phyloP scores from a whole-genome alignment of 2,888 invertebrate genomes.

The Papilio gigon region DNA sequence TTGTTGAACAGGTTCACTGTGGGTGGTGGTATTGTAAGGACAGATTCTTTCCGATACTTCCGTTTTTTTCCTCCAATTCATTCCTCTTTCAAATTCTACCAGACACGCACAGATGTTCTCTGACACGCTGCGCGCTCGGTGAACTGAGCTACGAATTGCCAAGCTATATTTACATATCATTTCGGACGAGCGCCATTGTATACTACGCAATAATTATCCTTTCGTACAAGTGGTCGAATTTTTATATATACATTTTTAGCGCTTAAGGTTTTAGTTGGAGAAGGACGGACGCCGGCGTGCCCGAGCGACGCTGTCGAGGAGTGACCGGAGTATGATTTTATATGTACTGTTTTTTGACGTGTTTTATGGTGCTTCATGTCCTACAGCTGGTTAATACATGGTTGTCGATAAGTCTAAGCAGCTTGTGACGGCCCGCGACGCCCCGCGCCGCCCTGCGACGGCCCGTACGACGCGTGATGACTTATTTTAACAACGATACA shows the following conservation, averaged over 20 bases:
- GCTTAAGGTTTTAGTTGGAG: conserved; percentile 26
- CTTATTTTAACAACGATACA: conserved; percentile 54
- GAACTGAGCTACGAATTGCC: conserved; percentile 16
- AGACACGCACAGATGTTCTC: background rate
- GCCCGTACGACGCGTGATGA: conserved; percentile 54
- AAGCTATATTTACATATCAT: conserved; percentile 27
- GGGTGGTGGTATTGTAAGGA: no score
- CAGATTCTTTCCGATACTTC: no score
- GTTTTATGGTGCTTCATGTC: conserved; percentile 69
- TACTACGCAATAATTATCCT: conserved; percentile 12
- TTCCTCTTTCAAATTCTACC: no score
- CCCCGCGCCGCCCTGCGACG: conserved; percentile 38
- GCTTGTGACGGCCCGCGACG: conserved; percentile 6
- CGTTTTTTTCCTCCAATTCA: no score
- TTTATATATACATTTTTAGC: conserved; percentile 30
- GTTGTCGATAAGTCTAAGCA: conserved; percentile 49
- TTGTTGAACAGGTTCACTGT: no score
- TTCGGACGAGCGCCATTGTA: conserved; percentile 19
- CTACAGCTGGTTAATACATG: conserved; percentile 59
- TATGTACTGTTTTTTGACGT: conserved; percentile 56
- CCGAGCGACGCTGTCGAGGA: conserved; percentile 22
- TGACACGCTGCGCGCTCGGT: background rate
- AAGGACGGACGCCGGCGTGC: conserved; percentile 2
- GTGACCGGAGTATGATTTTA: conserved; percentile 43
- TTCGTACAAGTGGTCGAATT: conserved; percentile 24